Evolutionary conservation across 2,888 invertebrate genomes (phyloP).

Genomic region (Luperina testacea): DNA sequence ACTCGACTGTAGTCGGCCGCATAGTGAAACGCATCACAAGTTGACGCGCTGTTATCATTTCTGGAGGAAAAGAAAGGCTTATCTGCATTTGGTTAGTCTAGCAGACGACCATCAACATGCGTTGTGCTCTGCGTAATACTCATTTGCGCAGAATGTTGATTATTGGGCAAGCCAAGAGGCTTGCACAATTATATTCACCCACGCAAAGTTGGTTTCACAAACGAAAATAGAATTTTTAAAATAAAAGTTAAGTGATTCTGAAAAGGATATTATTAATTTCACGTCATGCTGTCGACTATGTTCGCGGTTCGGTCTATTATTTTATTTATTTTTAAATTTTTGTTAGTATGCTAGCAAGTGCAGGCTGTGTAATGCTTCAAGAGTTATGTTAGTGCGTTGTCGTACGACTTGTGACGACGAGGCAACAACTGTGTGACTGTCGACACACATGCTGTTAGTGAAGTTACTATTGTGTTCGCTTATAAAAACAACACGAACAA

Average conservation of each 20-base stretch:
- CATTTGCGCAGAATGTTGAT: neutral
- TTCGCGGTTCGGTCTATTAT: neutral
- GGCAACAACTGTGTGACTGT: neutral
- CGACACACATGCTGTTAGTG: neutral
- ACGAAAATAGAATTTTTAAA: neutral
- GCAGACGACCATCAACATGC: neutral
- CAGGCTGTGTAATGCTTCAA: slow-evolving; percentile 70
- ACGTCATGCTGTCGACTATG: slow-evolving; percentile 24
- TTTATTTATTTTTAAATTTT: slow-evolving; percentile 52
- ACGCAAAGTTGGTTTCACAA: neutral
- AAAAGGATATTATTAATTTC: neutral
- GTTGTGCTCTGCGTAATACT: neutral
- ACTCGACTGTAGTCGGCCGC: slow-evolving; percentile 28
- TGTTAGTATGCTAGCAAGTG: slow-evolving; percentile 63
- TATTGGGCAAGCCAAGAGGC: too few relatives aligned
- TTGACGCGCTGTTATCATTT: neutral
- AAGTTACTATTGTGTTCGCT: slow-evolving; percentile 29
- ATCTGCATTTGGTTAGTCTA: neutral
- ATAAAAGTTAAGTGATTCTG: neutral
- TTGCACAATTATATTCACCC: too few relatives aligned
- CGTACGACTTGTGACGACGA: neutral
- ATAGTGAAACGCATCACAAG: neutral
- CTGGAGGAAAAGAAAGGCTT: neutral
- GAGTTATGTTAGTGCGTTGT: slow-evolving; percentile 23
- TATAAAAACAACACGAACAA: slow-evolving; percentile 18